These are phyloP conservation scores for Molorchus minor DNA, from an alignment of 2,888 invertebrate species.

Conservation along the genomic window DNA sequence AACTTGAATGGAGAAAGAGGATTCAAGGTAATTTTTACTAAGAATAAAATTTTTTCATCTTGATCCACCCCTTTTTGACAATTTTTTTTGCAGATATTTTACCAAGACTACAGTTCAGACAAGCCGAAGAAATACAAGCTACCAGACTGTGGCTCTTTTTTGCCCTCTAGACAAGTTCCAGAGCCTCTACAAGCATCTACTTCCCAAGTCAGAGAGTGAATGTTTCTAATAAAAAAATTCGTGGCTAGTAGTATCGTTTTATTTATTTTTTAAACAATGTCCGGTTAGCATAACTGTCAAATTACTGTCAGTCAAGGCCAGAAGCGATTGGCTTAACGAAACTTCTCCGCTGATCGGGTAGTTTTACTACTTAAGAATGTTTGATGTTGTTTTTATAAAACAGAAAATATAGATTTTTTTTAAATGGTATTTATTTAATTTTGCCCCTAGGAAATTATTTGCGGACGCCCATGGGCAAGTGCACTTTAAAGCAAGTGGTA, in stretches of 20 bases:
- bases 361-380: too few relatives aligned
- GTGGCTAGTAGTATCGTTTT: neutral
- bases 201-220: slow-evolving; percentile 40
- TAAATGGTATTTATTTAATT: too few relatives aligned
- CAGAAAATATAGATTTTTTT: too few relatives aligned
- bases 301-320: too few relatives aligned
- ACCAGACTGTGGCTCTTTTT: slow-evolving; percentile 38
- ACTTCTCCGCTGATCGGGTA: too few relatives aligned
- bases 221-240: slow-evolving; percentile 33
- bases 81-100: slow-evolving; percentile 46
- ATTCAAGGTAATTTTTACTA: slow-evolving; percentile 41
- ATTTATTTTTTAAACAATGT: neutral
- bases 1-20: slow-evolving; percentile 40
- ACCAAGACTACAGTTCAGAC: slow-evolving; percentile 47
- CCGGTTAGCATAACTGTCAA: neutral
- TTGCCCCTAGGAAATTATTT: too few relatives aligned
- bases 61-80: too few relatives aligned
- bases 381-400: neutral
- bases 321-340: too few relatives aligned
- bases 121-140: slow-evolving; percentile 34
- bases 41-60: too few relatives aligned
- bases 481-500: too few relatives aligned
- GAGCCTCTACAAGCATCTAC: slow-evolving; percentile 31
- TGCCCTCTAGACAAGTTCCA: slow-evolving; percentile 38
- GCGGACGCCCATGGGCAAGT: too few relatives aligned